Percentiles rank a stretch among this genome's conserved stretches.
Conservation (phyloP, 2,113 vertebrate genomes). For the Muscicapa adusta region DNA sequence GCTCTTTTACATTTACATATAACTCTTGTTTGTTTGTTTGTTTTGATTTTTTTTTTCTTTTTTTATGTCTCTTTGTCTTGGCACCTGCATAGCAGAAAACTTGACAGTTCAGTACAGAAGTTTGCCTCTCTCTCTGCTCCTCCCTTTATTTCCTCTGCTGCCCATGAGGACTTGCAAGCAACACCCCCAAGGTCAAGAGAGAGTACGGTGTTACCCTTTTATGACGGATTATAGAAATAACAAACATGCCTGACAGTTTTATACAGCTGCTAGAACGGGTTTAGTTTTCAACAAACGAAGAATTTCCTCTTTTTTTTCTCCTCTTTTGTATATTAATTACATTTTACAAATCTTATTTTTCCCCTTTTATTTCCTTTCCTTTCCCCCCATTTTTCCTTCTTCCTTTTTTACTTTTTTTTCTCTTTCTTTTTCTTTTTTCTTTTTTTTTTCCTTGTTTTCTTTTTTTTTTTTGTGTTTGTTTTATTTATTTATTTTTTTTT, state of each 20-base stretch:
- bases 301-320: constrained; percentile 43
- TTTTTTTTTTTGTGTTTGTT: background rate
- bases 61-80: constrained; percentile 60
- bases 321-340: constrained; percentile 86
- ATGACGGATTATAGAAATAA: constrained; percentile 84
- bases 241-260: constrained; percentile 87
- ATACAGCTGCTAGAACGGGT: constrained; percentile 71
- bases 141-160: constrained; percentile 24
- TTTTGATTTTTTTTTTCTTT: background rate
- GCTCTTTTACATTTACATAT: constrained; percentile 76
- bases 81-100: constrained; percentile 82
- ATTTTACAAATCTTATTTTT: constrained; percentile 85
- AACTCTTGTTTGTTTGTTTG: constrained; percentile 58
- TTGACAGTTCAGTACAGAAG: constrained; percentile 67
- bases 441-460: constrained; percentile 5
- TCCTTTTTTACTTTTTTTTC: background rate
- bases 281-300: constrained; percentile 72
- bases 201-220: constrained; percentile 79
- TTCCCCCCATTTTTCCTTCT: constrained; percentile 19
- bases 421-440: background rate
- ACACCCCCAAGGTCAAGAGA: constrained; percentile 59
- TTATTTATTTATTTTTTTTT: background rate
- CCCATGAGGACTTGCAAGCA: constrained; percentile 60
- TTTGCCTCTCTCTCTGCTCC: constrained; percentile 23
- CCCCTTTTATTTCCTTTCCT: background rate